These are phyloP conservation scores for Diploscapter pachys DNA, from an alignment of 1,140 invertebrate species.

Conservation along the genomic window DNA sequence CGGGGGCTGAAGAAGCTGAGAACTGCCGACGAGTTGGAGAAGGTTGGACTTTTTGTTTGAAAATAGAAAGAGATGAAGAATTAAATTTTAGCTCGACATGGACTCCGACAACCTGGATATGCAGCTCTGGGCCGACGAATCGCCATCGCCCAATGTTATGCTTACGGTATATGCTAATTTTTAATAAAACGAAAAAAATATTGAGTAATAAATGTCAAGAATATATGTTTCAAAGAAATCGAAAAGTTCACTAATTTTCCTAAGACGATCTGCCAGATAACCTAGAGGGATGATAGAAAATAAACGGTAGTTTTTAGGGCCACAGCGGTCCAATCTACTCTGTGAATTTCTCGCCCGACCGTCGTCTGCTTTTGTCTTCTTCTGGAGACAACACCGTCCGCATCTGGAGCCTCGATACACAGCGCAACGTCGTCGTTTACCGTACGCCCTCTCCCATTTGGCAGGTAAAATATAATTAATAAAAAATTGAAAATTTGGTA, in stretches of 20 bases:
- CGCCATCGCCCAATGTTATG: conserved; percentile 29
- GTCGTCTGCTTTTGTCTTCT: conserved; percentile 79
- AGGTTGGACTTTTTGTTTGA: conserved; percentile 14
- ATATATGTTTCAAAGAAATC: too few species aligned
- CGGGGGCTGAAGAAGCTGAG: conserved; percentile 40
- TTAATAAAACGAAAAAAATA: not conserved
- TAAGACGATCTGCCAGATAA: too few species aligned
- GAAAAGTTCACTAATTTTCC: too few species aligned
- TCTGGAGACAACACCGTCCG: conserved; percentile 91
- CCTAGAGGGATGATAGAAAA: too few species aligned
- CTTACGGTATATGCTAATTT: conserved; percentile 31
- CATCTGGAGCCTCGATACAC: conserved; percentile 90
- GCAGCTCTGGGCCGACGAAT: conserved; percentile 37
- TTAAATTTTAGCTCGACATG: conserved; percentile 4
- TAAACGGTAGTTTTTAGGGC: conserved; percentile 67
- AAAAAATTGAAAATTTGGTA: too few species aligned
- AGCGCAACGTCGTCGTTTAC: conserved; percentile 88
- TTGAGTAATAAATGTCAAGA: too few species aligned
- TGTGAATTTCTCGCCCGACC: conserved; percentile 84
- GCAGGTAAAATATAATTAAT: conserved; percentile 27
- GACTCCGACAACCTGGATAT: conserved; percentile 3
- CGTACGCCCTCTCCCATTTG: conserved; percentile 29
- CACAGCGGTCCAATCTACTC: conserved; percentile 86
- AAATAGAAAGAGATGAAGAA: not conserved
- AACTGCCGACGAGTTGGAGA: conserved; percentile 16